Evolutionary conservation across 2,888 invertebrate species (phyloP).

Genomic region (Sylvicola cinctus): DNA sequence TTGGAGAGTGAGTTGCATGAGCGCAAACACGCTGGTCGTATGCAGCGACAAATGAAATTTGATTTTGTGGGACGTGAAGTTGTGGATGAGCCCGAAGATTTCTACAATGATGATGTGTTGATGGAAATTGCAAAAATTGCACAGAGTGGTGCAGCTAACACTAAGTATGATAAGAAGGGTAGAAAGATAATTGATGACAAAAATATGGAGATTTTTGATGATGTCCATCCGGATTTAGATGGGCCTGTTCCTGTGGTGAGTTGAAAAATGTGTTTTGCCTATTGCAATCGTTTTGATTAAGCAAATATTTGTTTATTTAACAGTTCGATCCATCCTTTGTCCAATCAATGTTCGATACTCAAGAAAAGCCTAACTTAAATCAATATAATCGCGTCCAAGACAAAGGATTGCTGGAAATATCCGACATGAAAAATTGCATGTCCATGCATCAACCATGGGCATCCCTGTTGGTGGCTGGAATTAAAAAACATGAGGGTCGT

Average conservation of each 20-base stretch:
- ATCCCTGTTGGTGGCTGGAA: slow-evolving; percentile 73
- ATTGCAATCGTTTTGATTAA: too few relatives aligned
- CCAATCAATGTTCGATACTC: too few relatives aligned
- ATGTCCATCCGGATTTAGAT: slow-evolving; percentile 13
- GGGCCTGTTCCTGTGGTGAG: slow-evolving; percentile 10
- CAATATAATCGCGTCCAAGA: slow-evolving; percentile 45
- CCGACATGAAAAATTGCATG: slow-evolving; percentile 68
- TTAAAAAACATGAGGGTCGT: slow-evolving; percentile 90
- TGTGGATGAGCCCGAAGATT: slow-evolving; percentile 23
- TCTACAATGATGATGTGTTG: slow-evolving; percentile 19
- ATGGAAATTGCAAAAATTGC: slow-evolving; percentile 20
- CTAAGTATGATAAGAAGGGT: slow-evolving; percentile 12
- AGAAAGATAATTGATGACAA: slow-evolving; percentile 12
- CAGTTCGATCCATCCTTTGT: too few relatives aligned
- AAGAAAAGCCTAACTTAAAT: too few relatives aligned
- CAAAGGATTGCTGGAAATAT: slow-evolving; percentile 56
- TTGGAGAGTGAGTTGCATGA: slow-evolving; percentile 45
- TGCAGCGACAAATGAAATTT: slow-evolving; percentile 46
- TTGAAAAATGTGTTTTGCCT: background rate
- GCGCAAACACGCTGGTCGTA: slow-evolving; percentile 44
- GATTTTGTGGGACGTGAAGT: slow-evolving; percentile 51
- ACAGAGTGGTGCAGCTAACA: slow-evolving; percentile 9
- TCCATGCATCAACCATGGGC: slow-evolving; percentile 97
- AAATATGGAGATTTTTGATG: slow-evolving; percentile 5
- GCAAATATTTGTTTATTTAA: too few relatives aligned